Evolutionary conservation across 2,113 vertebrate genomes (phyloP).

Genomic region (Cephalopterus ornatus): DNA sequence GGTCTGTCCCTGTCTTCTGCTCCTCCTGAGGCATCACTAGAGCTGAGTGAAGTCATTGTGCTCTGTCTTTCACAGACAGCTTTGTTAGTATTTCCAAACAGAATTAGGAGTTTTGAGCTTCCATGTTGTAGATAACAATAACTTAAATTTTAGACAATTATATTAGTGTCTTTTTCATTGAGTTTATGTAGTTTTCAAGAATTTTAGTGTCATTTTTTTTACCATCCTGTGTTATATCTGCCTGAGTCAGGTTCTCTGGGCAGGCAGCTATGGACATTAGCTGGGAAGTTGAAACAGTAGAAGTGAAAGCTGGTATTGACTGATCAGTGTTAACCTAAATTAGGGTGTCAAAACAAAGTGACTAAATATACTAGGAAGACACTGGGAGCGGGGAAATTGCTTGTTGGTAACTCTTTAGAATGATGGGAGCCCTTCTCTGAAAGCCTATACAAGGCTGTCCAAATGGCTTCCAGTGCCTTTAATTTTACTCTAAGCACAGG

Average conservation of each 20-base stretch:
- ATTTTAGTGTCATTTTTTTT: fast-evolving
- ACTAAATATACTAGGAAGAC: background rate
- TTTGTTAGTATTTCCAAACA: background rate
- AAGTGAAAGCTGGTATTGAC: background rate
- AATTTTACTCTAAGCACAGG: background rate
- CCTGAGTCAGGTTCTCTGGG: background rate
- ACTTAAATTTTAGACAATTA: background rate
- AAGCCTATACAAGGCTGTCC: fast-evolving
- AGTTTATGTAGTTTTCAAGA: background rate
- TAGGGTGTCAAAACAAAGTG: too few relatives aligned
- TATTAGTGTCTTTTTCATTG: background rate
- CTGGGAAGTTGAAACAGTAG: background rate
- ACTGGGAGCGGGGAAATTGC: fast-evolving
- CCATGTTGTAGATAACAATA: background rate
- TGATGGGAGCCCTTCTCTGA: too few relatives aligned
- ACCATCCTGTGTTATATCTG: background rate
- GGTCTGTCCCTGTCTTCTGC: background rate
- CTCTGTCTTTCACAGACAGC: background rate
- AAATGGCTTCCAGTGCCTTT: background rate
- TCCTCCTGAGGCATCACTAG: background rate
- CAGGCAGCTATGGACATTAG: background rate
- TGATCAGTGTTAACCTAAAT: background rate
- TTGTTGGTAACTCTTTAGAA: background rate
- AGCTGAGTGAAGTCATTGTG: background rate
- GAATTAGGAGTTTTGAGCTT: background rate